Evolutionary conservation across 2,113 vertebrate species (phyloP).

Genomic region (Edolisoma coerulescens): DNA sequence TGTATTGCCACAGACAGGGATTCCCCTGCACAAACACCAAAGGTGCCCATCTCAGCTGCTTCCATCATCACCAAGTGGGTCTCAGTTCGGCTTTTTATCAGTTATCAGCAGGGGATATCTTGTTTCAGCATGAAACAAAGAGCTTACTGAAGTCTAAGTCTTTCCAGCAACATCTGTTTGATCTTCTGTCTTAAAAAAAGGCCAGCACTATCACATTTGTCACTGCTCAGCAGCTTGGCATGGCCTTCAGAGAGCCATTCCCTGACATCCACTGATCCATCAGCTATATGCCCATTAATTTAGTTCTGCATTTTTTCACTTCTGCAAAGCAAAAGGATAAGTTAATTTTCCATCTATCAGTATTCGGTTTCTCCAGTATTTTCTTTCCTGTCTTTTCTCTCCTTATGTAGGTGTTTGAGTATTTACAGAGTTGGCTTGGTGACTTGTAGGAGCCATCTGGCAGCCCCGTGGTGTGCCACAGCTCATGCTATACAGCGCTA

Average conservation of each 20-base stretch:
- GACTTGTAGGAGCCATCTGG: not conserved
- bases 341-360: not conserved
- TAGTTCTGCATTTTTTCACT: not conserved
- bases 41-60: not conserved
- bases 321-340: not conserved
- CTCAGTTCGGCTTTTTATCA: not conserved
- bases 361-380: not conserved
- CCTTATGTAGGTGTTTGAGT: not conserved
- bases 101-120: not conserved
- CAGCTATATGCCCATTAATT: not conserved
- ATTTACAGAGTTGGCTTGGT: not conserved
- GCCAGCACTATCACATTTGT: not conserved
- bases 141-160: not conserved
- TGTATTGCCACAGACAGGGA: not conserved
- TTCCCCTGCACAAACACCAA: rapidly evolving
- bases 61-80: not conserved
- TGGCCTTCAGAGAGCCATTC: not conserved
- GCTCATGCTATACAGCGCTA: not conserved
- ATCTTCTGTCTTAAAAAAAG: not conserved
- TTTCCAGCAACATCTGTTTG: not conserved
- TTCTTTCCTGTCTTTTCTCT: not conserved
- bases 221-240: not conserved
- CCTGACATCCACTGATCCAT: not conserved
- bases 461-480: not conserved
- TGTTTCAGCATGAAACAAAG: not conserved